phyloP scores from a whole-genome alignment of 2,888 invertebrate genomes.

The Lithophane semibrunnea region DNA sequence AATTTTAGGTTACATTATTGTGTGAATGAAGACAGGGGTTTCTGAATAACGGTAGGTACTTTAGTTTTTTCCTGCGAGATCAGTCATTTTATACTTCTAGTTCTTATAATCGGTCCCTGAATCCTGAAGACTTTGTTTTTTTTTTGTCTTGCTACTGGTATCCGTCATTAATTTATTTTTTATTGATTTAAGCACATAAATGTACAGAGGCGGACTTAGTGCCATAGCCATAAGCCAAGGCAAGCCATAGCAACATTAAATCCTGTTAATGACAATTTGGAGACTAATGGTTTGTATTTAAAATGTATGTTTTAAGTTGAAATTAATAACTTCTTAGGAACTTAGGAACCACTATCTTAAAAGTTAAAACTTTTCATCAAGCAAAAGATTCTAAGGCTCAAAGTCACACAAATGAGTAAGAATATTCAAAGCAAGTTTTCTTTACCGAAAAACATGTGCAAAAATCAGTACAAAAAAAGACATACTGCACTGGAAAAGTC shows the following conservation, averaged over 20 bases:
- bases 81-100: not conserved
- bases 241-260: not conserved
- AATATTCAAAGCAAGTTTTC: slow-evolving; percentile 1
- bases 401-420: not conserved
- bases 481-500: slow-evolving; percentile 7
- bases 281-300: not conserved
- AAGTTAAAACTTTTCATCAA: not conserved
- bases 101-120: not conserved
- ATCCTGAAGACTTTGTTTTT: not conserved
- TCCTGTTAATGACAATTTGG: not conserved
- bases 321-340: not conserved
- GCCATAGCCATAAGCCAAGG: not conserved
- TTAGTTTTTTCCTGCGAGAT: not conserved
- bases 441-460: not conserved
- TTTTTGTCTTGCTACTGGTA: not conserved
- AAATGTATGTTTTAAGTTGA: not conserved
- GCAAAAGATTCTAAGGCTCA: not conserved
- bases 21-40: not conserved
- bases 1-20: slow-evolving; percentile 5
- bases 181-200: not conserved
- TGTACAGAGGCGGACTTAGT: not conserved
- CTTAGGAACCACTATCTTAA: not conserved
- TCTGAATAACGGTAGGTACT: not conserved
- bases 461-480: slow-evolving; percentile 10
- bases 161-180: not conserved